These are phyloP conservation scores for Acipenser ruthenus DNA, from an alignment of 2,797 vertebrate genomes.

Conservation along the genomic window DNA sequence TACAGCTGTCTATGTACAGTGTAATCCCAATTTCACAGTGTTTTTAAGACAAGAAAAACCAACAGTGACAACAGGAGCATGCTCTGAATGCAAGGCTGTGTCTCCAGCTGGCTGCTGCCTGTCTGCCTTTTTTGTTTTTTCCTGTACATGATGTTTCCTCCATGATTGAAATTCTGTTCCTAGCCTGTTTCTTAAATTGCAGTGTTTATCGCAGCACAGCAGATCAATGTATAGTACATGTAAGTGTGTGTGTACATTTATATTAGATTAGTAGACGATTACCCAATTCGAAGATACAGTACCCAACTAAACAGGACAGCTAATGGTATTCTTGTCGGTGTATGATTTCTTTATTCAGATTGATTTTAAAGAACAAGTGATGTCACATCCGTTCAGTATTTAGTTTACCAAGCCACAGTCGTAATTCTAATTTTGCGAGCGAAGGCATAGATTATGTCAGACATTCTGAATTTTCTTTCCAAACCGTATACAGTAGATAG, in stretches of 20 bases:
- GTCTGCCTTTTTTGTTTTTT: neutral
- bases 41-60: no score
- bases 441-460: neutral
- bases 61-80: no score
- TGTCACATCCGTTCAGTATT: constrained; percentile 3
- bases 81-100: no score
- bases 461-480: neutral
- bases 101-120: no score
- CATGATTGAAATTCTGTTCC: constrained; percentile 1
- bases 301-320: neutral
- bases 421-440: constrained; percentile 11
- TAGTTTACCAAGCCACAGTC: neutral
- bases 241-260: neutral
- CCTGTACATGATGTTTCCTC: constrained; percentile 7
- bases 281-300: neutral
- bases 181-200: neutral
- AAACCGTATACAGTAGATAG: neutral
- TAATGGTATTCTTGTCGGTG: neutral
- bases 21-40: no score
- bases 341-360: constrained; percentile 13
- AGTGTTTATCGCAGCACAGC: constrained; percentile 7
- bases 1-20: no score
- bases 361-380: constrained; percentile 1
- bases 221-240: neutral
- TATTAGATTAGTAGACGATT: neutral